phyloP scores from a whole-genome alignment of 2,888 invertebrate species.

The Gymnosoma rotundatum region DNA sequence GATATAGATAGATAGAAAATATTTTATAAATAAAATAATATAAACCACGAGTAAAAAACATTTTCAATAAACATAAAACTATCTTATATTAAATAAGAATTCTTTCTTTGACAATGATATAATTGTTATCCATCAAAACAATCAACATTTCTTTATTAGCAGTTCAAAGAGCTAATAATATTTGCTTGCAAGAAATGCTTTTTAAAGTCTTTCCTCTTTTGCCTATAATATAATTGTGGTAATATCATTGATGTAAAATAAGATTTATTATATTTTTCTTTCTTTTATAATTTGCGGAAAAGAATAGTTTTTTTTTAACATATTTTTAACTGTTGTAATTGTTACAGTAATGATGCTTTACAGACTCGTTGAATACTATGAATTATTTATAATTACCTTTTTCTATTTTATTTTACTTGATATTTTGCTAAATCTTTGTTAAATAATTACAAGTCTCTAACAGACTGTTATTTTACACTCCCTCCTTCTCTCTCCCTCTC shows the following conservation, averaged over 20 bases:
- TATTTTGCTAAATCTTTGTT: neutral
- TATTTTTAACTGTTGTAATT: neutral
- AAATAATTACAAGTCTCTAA: too few species aligned
- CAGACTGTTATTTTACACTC: too few species aligned
- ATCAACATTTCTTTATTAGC: too few species aligned
- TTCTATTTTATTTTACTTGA: neutral
- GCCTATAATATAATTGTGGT: neutral
- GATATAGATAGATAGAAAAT: too few species aligned
- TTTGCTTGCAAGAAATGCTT: neutral
- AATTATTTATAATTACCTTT: conserved; percentile 52
- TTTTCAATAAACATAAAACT: too few species aligned
- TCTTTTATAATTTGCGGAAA: neutral
- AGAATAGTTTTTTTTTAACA: neutral
- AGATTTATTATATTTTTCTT: neutral
- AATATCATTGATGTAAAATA: conserved; percentile 42
- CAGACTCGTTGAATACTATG: conserved; percentile 56
- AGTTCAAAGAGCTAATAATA: too few species aligned
- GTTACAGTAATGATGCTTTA: neutral
- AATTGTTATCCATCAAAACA: too few species aligned
- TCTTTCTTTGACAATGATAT: too few species aligned
- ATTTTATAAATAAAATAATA: too few species aligned
- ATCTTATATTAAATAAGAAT: too few species aligned
- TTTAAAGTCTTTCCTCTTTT: neutral
- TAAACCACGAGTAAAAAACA: too few species aligned
- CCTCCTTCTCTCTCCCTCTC: too few species aligned